These are phyloP conservation scores for Taeniopygia guttata DNA, from an alignment of 2,797 vertebrate species.

Conservation along the genomic window DNA sequence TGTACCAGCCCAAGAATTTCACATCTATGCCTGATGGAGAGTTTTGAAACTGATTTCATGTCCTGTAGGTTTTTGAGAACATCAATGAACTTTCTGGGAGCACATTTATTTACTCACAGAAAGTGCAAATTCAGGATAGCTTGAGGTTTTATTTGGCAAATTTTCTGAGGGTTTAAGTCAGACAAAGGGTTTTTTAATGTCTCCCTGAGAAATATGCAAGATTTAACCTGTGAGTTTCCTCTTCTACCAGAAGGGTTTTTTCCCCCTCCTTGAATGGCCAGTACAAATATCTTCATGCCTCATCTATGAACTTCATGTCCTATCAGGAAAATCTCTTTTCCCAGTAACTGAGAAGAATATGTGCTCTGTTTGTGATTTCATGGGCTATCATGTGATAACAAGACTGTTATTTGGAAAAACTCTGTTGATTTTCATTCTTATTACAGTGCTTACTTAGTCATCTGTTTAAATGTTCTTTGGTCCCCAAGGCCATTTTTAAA, in stretches of 20 bases:
- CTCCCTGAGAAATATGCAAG: neutral
- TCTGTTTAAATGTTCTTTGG: slow-evolving; percentile 11
- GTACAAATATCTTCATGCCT: neutral
- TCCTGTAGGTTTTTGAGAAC: neutral
- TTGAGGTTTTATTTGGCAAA: accelerated
- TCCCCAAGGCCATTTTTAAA: slow-evolving; percentile 12
- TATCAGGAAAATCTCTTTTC: slow-evolving; percentile 7
- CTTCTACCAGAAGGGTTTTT: neutral
- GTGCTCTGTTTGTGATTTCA: slow-evolving; percentile 22
- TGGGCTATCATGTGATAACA: slow-evolving; percentile 44
- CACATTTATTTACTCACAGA: neutral
- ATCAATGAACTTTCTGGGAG: neutral
- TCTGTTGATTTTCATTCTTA: neutral
- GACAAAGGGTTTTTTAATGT: neutral
- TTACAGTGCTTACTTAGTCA: neutral
- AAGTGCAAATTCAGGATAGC: neutral
- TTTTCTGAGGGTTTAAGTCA: neutral
- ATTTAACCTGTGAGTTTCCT: neutral
- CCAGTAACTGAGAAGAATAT: neutral
- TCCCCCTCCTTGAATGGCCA: neutral
- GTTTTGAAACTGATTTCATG: neutral
- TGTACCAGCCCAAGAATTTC: neutral
- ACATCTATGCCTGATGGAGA: neutral
- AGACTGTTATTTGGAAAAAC: slow-evolving; percentile 16
- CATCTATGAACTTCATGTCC: neutral